Base-by-base conservation (phyloP, 2,888 invertebrate genomes). In the Tridacna crocea region DNA sequence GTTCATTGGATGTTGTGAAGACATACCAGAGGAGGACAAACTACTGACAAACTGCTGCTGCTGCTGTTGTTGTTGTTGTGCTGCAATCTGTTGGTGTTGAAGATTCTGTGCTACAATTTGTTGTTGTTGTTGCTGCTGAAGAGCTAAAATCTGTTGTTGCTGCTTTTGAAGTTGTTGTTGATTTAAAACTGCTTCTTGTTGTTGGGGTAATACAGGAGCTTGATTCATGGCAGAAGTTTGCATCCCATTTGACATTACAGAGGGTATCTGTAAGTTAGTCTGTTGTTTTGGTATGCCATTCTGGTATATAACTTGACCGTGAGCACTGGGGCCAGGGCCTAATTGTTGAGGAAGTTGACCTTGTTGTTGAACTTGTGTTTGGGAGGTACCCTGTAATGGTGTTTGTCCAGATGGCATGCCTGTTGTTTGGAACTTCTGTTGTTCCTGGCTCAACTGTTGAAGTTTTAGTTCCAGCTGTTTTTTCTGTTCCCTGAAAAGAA, bases 381-480 rank as follows among this genome's bases (percentile, higher is more conserved):
- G 75, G 13, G 51, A 22, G 3, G 51, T 13, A 17, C 47, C 47
- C 24, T 48, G 70, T 15, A 24, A 4, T 22, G 70, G 27, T 11
- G 46, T 12, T 22, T n/a, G 47, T 10, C 22, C 24, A 12, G 70
- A 22, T 1, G 26, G 26, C 1, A 24, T 26, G 19, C 65, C 51
- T 0, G 75, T 48, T 22, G 27, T 51, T 46, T 74, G 74, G 26
- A 88, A 75, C 26, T 81, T 84, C 68, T 84, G 84, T 46, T 89
- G 88, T 77, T 89, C 88, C 27, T 87, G 79, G 55, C 87, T 88
- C n/a, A 88, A 79, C 75, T 89, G 87, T 72, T 81, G 87, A 12
- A 91, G 87, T 63, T 88, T 90, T 48, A 80, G 77, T 70, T 91
- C 91, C n/a, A 91, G 80, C 70, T 88, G 87, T 75, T 87, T 72